Conservation (phyloP, 2,113 vertebrate species). For the Sphyrna mokarran region DNA sequence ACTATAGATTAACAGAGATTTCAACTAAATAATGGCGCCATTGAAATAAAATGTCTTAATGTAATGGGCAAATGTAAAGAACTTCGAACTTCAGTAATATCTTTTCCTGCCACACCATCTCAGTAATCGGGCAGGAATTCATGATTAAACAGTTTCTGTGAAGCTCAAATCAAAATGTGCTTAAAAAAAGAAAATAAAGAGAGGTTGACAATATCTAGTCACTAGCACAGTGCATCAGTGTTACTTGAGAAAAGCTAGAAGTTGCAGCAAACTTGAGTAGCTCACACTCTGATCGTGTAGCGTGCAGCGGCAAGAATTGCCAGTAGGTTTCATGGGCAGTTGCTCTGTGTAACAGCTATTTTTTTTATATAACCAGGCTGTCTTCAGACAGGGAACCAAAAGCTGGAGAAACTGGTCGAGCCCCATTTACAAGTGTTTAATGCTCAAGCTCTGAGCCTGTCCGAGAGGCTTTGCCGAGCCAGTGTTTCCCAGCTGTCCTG, state of each 20-base stretch:
- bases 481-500: not conserved
- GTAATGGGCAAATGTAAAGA: slow-evolving; percentile 16
- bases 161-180: slow-evolving; percentile 24
- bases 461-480: not conserved
- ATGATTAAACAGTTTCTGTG: slow-evolving; percentile 34
- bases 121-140: slow-evolving; percentile 23
- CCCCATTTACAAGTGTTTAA: not conserved
- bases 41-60: slow-evolving; percentile 36
- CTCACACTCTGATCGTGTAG: slow-evolving; percentile 26
- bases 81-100: slow-evolving; percentile 15
- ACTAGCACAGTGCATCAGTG: slow-evolving; percentile 37
- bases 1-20: not conserved
- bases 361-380: not conserved
- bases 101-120: slow-evolving; percentile 23
- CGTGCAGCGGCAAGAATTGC: slow-evolving; percentile 19
- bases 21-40: slow-evolving; percentile 25
- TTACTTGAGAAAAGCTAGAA: slow-evolving; percentile 33
- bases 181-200: not conserved
- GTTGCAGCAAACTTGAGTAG: slow-evolving; percentile 16
- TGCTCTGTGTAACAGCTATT: slow-evolving; percentile 33
- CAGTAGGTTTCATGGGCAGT: slow-evolving; percentile 16
- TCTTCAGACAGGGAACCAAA: slow-evolving; percentile 29
- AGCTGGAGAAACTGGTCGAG: slow-evolving; percentile 28
- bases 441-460: not conserved
- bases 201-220: slow-evolving; percentile 32